Conservation (phyloP, 37 sponge, comb jelly and placozoan species). For the Oscarella lobularis region DNA sequence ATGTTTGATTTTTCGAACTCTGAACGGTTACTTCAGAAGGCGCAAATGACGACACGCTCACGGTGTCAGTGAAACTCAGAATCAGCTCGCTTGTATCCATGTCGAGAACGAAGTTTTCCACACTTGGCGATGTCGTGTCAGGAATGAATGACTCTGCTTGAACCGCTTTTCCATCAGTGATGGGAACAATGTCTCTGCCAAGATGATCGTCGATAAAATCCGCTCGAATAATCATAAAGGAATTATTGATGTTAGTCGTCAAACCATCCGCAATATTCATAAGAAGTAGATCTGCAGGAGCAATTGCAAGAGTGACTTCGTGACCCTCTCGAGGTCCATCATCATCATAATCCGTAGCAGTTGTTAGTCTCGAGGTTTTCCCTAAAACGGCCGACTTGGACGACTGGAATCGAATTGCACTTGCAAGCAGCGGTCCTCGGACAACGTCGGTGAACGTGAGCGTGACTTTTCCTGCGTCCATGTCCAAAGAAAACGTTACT, state of each 20-base stretch:
- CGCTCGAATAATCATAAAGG: conserved; percentile 61
- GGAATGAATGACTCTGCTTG: conserved; percentile 22
- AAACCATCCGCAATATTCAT: conserved; percentile 51
- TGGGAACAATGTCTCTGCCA: conserved; percentile 51
- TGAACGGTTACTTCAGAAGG: conserved; percentile 29
- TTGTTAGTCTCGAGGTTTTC: conserved; percentile 28
- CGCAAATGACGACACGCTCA: conserved; percentile 32
- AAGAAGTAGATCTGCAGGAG: conserved; percentile 40
- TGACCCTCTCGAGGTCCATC: background rate
- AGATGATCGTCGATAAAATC: conserved; percentile 55
- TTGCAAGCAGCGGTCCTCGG: background rate
- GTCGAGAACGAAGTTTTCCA: conserved; percentile 44
- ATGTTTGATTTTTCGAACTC: background rate
- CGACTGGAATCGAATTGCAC: conserved; percentile 69
- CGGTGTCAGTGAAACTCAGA: conserved; percentile 69
- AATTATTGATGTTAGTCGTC: conserved; percentile 33
- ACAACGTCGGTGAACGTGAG: conserved; percentile 66
- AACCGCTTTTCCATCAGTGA: conserved; percentile 65
- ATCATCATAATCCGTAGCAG: background rate
- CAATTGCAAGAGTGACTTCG: conserved; percentile 12
- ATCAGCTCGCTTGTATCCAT: conserved; percentile 36
- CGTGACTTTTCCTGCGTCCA: conserved; percentile 30
- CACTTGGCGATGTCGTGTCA: conserved; percentile 31
- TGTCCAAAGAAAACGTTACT: conserved; percentile 29
- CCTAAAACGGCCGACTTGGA: conserved; percentile 18